Evolutionary conservation across 2,113 vertebrate species (phyloP).

Genomic region (Mellivora capensis): DNA sequence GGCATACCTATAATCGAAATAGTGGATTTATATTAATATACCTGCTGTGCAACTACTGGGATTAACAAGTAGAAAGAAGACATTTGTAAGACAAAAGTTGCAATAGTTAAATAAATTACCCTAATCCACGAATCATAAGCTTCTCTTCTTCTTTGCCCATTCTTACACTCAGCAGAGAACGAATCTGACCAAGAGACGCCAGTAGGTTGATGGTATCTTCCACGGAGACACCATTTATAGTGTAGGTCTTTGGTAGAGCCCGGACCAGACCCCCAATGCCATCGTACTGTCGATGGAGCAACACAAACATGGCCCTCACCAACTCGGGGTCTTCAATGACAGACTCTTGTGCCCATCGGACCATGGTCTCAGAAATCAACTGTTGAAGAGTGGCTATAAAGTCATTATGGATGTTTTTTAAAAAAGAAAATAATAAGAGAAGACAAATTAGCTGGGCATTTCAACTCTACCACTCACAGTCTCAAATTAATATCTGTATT

Average conservation of each 20-base stretch:
- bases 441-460: neutral
- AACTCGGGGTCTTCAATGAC: conserved; percentile 96
- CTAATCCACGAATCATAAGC: conserved; percentile 96
- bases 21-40: neutral
- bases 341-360: conserved; percentile 97
- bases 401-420: neutral
- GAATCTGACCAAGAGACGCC: conserved; percentile 95
- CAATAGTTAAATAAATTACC: conserved; percentile 80
- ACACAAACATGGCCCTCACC: conserved; percentile 96
- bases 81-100: neutral
- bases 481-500: neutral
- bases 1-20: neutral
- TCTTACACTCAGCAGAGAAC: conserved; percentile 94
- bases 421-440: neutral
- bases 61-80: conserved; percentile 13
- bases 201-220: conserved; percentile 96
- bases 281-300: conserved; percentile 95
- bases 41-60: neutral
- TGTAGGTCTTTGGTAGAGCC: conserved; percentile 96
- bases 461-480: neutral
- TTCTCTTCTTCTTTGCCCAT: conserved; percentile 98
- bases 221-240: conserved; percentile 94
- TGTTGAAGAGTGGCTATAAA: conserved; percentile 92
- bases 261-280: conserved; percentile 94
- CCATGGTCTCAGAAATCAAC: conserved; percentile 96